Evolutionary conservation across 2,113 vertebrate species (phyloP).

Genomic region (Rhabdornis inornatus): DNA sequence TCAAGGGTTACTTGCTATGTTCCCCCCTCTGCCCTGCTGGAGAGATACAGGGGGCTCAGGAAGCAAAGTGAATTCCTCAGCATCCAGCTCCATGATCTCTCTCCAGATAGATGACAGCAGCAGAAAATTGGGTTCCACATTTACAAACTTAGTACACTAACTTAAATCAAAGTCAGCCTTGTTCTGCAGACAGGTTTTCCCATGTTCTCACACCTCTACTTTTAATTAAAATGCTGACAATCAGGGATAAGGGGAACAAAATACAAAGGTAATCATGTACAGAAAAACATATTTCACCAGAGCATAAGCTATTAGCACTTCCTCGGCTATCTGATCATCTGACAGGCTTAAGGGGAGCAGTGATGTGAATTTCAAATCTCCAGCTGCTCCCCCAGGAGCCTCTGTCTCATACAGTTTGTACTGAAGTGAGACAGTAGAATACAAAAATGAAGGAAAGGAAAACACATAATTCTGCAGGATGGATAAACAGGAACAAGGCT

Average conservation of each 20-base stretch:
- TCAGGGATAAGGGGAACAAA: slow-evolving; percentile 69
- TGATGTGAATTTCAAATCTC: slow-evolving; percentile 73
- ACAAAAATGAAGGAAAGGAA: slow-evolving; percentile 7
- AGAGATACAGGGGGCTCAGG: neutral
- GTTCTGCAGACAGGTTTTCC: slow-evolving; percentile 55
- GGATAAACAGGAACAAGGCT: neutral
- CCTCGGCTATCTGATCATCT: slow-evolving; percentile 72
- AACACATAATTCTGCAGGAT: neutral
- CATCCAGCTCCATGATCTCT: neutral
- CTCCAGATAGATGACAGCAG: slow-evolving; percentile 20
- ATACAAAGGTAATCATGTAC: slow-evolving; percentile 75
- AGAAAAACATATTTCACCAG: slow-evolving; percentile 73
- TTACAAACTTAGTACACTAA: slow-evolving; percentile 34
- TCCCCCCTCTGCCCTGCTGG: neutral
- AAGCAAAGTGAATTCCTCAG: neutral
- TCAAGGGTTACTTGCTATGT: neutral
- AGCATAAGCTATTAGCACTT: slow-evolving; percentile 73
- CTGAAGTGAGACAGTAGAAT: slow-evolving; percentile 37
- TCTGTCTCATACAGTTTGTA: slow-evolving; percentile 41
- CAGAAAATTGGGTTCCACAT: slow-evolving; percentile 38
- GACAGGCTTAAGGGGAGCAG: slow-evolving; percentile 67
- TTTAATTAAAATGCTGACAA: slow-evolving; percentile 80
- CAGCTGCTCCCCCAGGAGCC: slow-evolving; percentile 35
- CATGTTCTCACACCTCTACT: slow-evolving; percentile 70
- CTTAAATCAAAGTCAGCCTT: slow-evolving; percentile 63